Base-by-base conservation (phyloP, 35 echinoderm and acorn worm species). In the Nesometra sesokonis region DNA sequence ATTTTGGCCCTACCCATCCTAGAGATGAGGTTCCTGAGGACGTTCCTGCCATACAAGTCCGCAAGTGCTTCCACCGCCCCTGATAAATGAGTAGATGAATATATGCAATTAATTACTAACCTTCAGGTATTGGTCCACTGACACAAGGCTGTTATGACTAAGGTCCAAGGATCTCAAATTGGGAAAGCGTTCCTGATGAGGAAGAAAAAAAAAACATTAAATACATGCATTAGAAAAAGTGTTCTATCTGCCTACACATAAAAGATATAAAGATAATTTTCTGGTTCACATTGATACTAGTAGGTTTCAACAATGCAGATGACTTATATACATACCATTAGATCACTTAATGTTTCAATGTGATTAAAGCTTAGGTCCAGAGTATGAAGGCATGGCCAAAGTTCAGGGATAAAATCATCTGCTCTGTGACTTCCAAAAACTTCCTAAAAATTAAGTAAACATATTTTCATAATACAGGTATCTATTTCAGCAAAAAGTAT, bases 371-470 rank as follows among this genome's bases (percentile, higher is more conserved):
- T 97, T 33, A 97, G 85, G 77, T 91, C 87, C 5, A 97, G 83
- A 21, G 95, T 97, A 57, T 94, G 89, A 80, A 97, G 82, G 27
- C 82, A 32, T n/a, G 95, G 92, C 95, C 95, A 97, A 0, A 84
- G 46, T 27, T 90, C 77, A 37, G 84, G 86, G 21, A 84, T 57
- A 76, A 57, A 35, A 47, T 88, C 89, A n/a, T 94, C 92, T 31
- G 89, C 95, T 46, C 95, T 89, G 82, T 92, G 94, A 27, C 15
- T 37, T 39, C 34, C 34, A 83, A 83, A 83, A 3, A 83, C n/a
- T n/a, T 83, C 81, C 81, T 83, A 35, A 37, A 36, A 83, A 9
- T 5, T 15, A 43, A 43, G 15, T 43, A n/a, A n/a, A n/a, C n/a
- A n/a, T n/a, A n/a, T n/a, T n/a, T n/a, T n/a, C n/a, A n/a, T n/a